Percentiles rank a stretch among this genome's conserved stretches.
phyloP scores from a whole-genome alignment of 64 coral and sea anemone species.

The Montipora foliosa region DNA sequence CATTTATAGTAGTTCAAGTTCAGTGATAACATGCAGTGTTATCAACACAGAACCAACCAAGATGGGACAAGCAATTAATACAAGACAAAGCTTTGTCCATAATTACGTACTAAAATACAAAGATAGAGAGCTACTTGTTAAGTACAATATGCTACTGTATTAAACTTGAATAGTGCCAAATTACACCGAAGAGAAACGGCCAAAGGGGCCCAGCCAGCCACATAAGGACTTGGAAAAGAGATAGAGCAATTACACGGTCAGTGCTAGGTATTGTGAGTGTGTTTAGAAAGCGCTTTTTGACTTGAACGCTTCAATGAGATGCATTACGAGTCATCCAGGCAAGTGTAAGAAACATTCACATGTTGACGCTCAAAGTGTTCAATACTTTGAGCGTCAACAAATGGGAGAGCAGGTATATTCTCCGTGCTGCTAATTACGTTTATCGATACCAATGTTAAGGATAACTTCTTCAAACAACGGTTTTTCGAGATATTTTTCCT shows the following conservation, averaged over 20 bases:
- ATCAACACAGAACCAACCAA: conserved; percentile 52
- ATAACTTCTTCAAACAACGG: too few species aligned
- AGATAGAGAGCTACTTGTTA: conserved; percentile 35
- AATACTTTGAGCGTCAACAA: too few species aligned
- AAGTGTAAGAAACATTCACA: too few species aligned
- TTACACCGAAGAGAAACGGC: background rate
- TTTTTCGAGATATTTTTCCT: too few species aligned
- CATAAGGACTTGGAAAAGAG: background rate
- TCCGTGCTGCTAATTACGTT: too few species aligned
- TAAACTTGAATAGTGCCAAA: conserved; percentile 28
- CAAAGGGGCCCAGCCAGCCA: background rate
- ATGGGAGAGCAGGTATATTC: too few species aligned
- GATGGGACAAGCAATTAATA: conserved; percentile 48
- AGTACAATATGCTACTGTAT: conserved; percentile 7
- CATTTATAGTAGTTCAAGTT: conserved; percentile 56
- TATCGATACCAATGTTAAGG: too few species aligned
- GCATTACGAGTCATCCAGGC: too few species aligned
- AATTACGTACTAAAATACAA: conserved; percentile 40
- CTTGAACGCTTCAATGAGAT: too few species aligned
- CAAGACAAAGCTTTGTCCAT: conserved; percentile 33
- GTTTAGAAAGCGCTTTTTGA: too few species aligned
- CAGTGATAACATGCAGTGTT: background rate
- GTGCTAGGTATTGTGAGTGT: background rate
- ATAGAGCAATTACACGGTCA: background rate
- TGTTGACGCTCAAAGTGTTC: too few species aligned